Evolutionary conservation across 2,113 vertebrate species (phyloP).

Genomic region (Montifringilla adamsi): DNA sequence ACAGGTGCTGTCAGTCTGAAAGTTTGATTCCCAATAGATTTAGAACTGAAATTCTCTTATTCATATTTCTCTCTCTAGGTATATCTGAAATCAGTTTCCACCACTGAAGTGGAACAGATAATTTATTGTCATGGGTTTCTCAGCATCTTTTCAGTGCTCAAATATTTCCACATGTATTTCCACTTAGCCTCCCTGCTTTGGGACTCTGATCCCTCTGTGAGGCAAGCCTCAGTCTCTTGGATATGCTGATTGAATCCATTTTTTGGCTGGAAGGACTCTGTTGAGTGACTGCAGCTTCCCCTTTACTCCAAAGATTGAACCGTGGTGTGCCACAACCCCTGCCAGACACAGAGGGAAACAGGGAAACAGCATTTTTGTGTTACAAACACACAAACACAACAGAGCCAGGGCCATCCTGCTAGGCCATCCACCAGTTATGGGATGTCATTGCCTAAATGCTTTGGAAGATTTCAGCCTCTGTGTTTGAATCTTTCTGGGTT

Average conservation of each 20-base stretch:
- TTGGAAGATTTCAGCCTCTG: background rate
- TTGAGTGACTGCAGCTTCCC: background rate
- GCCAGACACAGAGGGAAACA: background rate
- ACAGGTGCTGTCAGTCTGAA: background rate
- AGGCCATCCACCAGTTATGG: background rate
- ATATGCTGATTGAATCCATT: background rate
- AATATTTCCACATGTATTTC: background rate
- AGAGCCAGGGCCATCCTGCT: background rate
- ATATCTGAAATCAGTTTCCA: constrained; percentile 13
- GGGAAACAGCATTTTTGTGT: background rate
- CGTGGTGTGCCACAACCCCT: background rate
- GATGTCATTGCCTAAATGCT: background rate
- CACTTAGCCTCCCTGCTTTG: background rate
- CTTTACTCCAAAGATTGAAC: background rate
- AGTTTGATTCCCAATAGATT: constrained; percentile 33
- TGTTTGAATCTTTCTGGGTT: background rate
- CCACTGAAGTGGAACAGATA: constrained; percentile 38
- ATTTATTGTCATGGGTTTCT: constrained; percentile 32
- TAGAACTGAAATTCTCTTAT: constrained; percentile 13
- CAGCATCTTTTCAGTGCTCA: background rate
- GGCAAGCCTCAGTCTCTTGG: background rate
- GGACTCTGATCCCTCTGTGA: background rate
- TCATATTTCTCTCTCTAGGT: background rate
- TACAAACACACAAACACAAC: background rate
- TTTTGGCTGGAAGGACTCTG: background rate